Evolutionary conservation across 1,140 invertebrate species (phyloP).

Genomic region (Phortica variegata): DNA sequence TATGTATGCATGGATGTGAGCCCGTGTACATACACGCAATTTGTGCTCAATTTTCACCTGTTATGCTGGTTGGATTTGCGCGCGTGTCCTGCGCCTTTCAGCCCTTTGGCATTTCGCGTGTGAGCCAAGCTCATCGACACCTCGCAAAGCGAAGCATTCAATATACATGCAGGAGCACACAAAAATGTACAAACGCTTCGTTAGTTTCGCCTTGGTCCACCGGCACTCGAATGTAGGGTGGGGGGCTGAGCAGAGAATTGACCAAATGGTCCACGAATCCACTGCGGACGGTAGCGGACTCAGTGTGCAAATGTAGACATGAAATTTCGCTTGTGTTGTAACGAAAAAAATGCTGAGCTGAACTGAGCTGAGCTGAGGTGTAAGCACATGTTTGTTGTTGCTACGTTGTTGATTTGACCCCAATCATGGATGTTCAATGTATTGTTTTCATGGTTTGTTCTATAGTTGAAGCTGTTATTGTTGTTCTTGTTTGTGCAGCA

Average conservation of each 20-base stretch:
- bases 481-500: conserved; percentile 19
- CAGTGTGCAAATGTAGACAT: conserved; percentile 5
- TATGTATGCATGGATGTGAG: no score
- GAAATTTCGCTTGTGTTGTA: conserved; percentile 15
- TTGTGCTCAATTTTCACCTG: conserved; percentile 37
- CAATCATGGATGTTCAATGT: conserved; percentile 23
- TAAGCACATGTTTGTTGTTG: conserved; percentile 10
- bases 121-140: neutral
- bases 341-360: no score
- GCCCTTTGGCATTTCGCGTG: no score
- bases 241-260: neutral
- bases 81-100: neutral
- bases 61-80: neutral
- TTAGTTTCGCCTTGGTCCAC: conserved; percentile 1
- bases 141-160: conserved; percentile 14
- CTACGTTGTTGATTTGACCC: conserved; percentile 34
- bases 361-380: no score
- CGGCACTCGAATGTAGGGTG: neutral
- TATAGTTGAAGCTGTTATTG: conserved; percentile 18
- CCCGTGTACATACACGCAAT: no score
- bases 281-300: neutral
- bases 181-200: conserved; percentile 29
- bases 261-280: no score
- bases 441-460: conserved; percentile 5
- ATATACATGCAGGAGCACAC: conserved; percentile 40